Evolutionary conservation across 2,888 invertebrate species (phyloP).

Genomic region (Macropis europaea): DNA sequence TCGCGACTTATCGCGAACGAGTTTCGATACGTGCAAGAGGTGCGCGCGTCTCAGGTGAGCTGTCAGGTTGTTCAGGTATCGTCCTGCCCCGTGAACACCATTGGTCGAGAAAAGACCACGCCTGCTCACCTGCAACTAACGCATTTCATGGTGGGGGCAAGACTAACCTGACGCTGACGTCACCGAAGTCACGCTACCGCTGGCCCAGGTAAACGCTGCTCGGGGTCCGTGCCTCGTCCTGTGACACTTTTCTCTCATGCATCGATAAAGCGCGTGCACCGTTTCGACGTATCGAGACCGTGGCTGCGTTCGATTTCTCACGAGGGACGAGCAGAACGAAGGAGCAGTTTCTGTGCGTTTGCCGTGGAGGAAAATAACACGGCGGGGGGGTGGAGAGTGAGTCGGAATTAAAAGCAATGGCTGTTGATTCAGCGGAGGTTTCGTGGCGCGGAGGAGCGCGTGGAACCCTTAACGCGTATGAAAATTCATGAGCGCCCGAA

Average conservation of each 20-base stretch:
- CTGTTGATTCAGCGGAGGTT: constrained; percentile 42
- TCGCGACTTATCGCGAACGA: constrained; percentile 34
- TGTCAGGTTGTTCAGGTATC: constrained; percentile 72
- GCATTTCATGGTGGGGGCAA: constrained; percentile 59
- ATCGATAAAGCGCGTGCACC: neutral
- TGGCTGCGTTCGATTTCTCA: neutral
- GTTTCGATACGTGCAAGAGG: constrained; percentile 40
- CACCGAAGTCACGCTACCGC: constrained; percentile 71
- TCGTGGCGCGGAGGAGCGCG: constrained; percentile 46
- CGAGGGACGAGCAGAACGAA: neutral
- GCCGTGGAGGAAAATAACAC: neutral
- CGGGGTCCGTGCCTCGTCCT: constrained; percentile 23
- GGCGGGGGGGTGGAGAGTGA: neutral
- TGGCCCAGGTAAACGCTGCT: constrained; percentile 59
- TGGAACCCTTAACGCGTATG: constrained; percentile 63
- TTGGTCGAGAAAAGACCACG: constrained; percentile 75
- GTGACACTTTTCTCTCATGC: constrained; percentile 17
- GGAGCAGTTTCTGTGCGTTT: no score
- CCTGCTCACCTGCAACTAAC: constrained; percentile 75
- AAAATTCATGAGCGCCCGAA: constrained; percentile 76
- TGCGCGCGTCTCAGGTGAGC: constrained; percentile 68
- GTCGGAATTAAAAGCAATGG: constrained; percentile 47
- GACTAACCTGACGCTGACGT: constrained; percentile 71
- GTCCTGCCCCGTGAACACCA: constrained; percentile 74
- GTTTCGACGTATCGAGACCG: neutral